Evolutionary conservation across 2,113 vertebrate genomes (phyloP).

Genomic region (Myiozetetes cayanensis): DNA sequence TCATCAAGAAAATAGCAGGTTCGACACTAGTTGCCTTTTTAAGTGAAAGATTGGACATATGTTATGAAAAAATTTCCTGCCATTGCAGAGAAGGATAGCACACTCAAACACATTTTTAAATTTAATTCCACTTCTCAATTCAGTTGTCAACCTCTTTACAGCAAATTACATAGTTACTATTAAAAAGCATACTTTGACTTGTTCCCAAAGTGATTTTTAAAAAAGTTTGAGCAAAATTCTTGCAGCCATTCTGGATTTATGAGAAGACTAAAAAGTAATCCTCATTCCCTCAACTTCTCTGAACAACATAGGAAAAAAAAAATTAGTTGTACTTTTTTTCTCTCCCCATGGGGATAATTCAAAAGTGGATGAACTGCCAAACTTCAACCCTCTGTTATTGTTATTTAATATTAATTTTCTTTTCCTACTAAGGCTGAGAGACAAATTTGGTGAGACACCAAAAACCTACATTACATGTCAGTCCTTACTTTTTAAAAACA

Average conservation of each 20-base stretch:
- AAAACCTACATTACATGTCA: not conserved
- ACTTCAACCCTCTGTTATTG: not conserved
- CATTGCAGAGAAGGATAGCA: constrained; percentile 47
- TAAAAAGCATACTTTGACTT: constrained; percentile 52
- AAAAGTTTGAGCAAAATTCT: constrained; percentile 47
- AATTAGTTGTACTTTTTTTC: not conserved
- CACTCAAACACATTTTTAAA: constrained; percentile 49
- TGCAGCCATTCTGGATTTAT: constrained; percentile 54
- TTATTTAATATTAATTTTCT: not conserved
- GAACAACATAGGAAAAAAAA: not conserved
- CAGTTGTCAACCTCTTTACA: constrained; percentile 44
- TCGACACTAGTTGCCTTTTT: constrained; percentile 62
- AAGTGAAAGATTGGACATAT: constrained; percentile 62
- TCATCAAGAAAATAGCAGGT: constrained; percentile 65
- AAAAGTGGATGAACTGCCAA: not conserved
- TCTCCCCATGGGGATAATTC: not conserved
- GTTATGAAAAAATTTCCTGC: constrained; percentile 49
- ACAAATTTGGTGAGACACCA: not conserved
- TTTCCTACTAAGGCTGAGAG: not conserved
- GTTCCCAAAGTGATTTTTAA: constrained; percentile 41
- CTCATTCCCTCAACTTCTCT: not conserved
- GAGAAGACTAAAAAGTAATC: constrained; percentile 6
- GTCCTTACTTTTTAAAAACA: not conserved
- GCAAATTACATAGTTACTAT: constrained; percentile 47
- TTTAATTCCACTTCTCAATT: constrained; percentile 50